Evolutionary conservation across 2,797 vertebrate species (phyloP), one percentile per base, ranked within the genome.

Genomic region (Pseudomugil tenellus): DNA sequence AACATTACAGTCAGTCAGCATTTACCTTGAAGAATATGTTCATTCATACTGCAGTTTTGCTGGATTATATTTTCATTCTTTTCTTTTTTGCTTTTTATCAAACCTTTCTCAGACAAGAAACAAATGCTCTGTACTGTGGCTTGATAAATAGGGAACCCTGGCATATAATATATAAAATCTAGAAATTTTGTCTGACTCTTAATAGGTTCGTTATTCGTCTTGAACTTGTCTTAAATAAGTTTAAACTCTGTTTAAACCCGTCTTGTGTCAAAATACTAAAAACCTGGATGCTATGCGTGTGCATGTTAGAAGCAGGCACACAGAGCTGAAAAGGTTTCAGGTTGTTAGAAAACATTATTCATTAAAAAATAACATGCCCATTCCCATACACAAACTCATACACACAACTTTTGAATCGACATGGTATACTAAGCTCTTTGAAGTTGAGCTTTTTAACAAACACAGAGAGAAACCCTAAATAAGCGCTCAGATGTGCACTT

Each of bases 361-460:
- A 67, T 81, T 70, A 67, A 80, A 84, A 31, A 72, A 56, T 31
- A 53, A 29, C 78, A 60, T 71, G 60, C 54, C 64, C 63, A 68
- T 68, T 67, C 63, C 17, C 70, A 64, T 58, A 49, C 66, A 54
- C 60, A 66, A 35, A 53, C 54, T 29, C 25, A 67, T 17, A 72
- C 43, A 35, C 55, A 55, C 11, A 74, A 67, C 49, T 71, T 64
- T 72, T 76, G 74, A 78, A 80, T 63, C 76, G 83, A 72, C 74
- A 82, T 75, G 72, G 85, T 82, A 67, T 70, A 63, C 76, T 56
- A 54, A 52, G 48, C 72, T 76, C 77, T 92, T 86, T 84, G 83
- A 89, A 86, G 89, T 86, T 88, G 76, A 86, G 80, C 80, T 83
- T 79, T 87, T 84, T 80, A 75, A 85, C 72, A 35, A 23, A 64